Base-by-base conservation (phyloP, 2,113 vertebrate genomes). In the Genyomyrus donnyi region DNA sequence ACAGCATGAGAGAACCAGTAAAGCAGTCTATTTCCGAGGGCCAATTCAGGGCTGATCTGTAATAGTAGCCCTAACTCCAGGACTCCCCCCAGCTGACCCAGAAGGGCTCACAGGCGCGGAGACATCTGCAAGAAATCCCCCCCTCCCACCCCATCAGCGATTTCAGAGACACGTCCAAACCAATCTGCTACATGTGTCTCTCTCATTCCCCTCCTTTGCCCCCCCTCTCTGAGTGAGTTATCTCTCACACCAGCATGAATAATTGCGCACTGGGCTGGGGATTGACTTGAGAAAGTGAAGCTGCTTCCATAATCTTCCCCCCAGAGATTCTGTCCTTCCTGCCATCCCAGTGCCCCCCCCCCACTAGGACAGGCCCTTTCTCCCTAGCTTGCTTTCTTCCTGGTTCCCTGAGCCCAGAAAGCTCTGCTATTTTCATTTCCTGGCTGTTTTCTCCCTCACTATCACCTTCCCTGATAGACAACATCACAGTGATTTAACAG, bases 181-280 rank as follows among this genome's bases (percentile, higher is more conserved):
- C 31, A 50, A 77, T 31, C 45, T 52, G 39, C 83, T 53, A 9
- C 24, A 42, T 5, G 17, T 15, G 74, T 80, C 52, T n/a, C 52
- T 39, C 52, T 35, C 19, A 35, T 86, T 49, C 45, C 1, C n/a
- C 9, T 48, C 39, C n/a, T 42, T 21, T 17, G 42, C 49, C 21
- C 21, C 62, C 42, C 19, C 31, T 35, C 70, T 53, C 66, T 83
- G 49, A 89, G 58, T 9, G 39, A 42, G n/a, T 62, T 13, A 52
- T 86, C 56, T 90, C 42, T 86, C 83, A 70, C 84, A 19, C 52
- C 42, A 56, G 52, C 42, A 45, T 90, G 89, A 48, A 86, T 90
- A 70, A 90, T 70, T 8, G 58, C 66, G 45, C 13, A 45, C 53
- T 48, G 56, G 83, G 50, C 53, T 49, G n/a, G 84, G 89, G 62